Base-by-base conservation (phyloP, 2,113 vertebrate species). In the Ammodytes dubius region DNA sequence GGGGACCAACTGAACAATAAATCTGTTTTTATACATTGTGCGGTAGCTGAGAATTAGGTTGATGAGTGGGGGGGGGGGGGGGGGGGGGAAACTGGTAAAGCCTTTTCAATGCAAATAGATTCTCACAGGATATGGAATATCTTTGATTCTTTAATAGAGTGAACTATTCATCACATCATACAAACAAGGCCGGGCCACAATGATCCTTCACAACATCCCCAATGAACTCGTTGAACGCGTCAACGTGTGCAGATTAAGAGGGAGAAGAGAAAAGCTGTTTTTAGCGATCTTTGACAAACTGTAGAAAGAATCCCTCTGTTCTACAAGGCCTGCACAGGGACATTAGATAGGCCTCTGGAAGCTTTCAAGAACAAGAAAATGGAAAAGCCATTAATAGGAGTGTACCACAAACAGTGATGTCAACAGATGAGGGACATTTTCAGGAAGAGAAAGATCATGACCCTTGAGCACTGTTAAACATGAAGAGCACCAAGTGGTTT, bases 1-100 rank as follows among this genome's bases (percentile, higher is more conserved):
- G 69, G 81, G 77, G 79, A 88, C 83, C 70, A 57, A 87, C 66
- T 35, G 73, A 93, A 94, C 86, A 91, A 93, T 92, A 91, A 88
- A 92, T 93, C 77, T 87, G 83, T 84, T 93, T 93, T 92, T 78
- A 87, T 79, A 92, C 68, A 89, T 85, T 81, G 65, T 82, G 59
- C 3, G 9, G 68, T 69, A 79, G 77, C 58, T 12, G 39, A 88
- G 63, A 91, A 85, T 86, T 87, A 81, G 83, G 77, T 67, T 90
- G 84, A 88, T 84, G 77, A 82, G 72, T 56, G 58, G 65, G 57
- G 35, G 65, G 50, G 61, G 35, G 27, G 57, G 43, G 50, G 27
- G 61, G 35, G 27, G 57, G 43, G 50, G 27, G 27, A 53, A 67
- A 70, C 60, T 78, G 47, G 82, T 80, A 73, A 82, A 82, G 66